Base-by-base conservation (phyloP, 2,888 invertebrate genomes). In the Leptinotarsa haldemani region DNA sequence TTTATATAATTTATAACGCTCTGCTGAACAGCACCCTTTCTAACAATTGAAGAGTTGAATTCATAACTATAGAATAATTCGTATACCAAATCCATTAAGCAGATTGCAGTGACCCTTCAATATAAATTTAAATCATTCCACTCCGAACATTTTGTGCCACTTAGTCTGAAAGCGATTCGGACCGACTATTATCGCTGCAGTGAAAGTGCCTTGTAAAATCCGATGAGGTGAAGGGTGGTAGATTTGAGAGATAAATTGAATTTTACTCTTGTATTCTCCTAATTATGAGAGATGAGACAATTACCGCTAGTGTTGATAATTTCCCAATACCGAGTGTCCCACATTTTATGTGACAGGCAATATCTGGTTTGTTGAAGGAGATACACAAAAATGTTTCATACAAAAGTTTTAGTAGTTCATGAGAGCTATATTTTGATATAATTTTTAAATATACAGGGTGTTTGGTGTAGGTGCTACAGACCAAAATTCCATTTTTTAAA, bases 21-120 rank as follows among this genome's bases (percentile, higher is more conserved):
- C 61, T 22, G 50, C 71, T 77, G 70, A 73, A 67, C 70, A 69
- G 68, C 74, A 73, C 78, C 77, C 78, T 74, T 75, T 50, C 73
- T 63, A 58, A 68, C 75, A 79, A 74, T 79, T 80, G 71, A 72
- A 61, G 69, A 70, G 76, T 78, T 77, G 76, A 80, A 80, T 80
- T 79, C 79, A 79, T 79, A 79, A 80, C 78, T 74, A 76, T 77
- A 70, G 69, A 76, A 76, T 78, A 76, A 77, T 74, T 76, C 77
- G 66, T 69, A 71, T 74, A 72, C 56, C 52, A 40, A 70, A 65
- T 70, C 75, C 77, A 78, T 78, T 76, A 76, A 50, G 73, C 61
- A 69, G 74, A 78, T 78, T 78, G 77, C 52, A 65, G 25, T 52
- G 65, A 65, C 70, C 70, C 70, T 65, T 48, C 22, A 40, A 70